These are phyloP conservation scores for Salminus brasiliensis DNA, from an alignment of 2,113 vertebrate genomes.

Conservation along the genomic window DNA sequence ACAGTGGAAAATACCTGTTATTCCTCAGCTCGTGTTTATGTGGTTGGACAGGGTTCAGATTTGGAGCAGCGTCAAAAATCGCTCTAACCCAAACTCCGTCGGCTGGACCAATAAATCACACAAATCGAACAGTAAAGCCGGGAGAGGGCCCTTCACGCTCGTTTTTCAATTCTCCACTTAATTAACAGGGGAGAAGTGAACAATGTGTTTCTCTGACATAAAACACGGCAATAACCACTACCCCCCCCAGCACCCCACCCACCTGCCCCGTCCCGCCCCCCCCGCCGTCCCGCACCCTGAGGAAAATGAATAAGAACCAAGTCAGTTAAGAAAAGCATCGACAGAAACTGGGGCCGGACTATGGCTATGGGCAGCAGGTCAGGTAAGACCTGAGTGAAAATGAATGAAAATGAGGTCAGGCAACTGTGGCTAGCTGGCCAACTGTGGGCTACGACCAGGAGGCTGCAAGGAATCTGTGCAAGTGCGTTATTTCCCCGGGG, in stretches of 20 bases:
- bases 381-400: background rate
- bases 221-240: slow-evolving; percentile 31
- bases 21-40: slow-evolving; percentile 56
- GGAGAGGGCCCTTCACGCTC: background rate
- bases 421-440: too few species aligned
- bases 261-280: too few species aligned
- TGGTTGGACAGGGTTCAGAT: slow-evolving; percentile 51
- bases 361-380: background rate
- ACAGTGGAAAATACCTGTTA: slow-evolving; percentile 62
- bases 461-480: too few species aligned
- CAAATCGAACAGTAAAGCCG: slow-evolving; percentile 45
- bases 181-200: slow-evolving; percentile 46
- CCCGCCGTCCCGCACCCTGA: too few species aligned
- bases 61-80: slow-evolving; percentile 49
- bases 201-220: slow-evolving; percentile 29
- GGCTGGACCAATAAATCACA: slow-evolving; percentile 51
- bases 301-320: slow-evolving; percentile 31
- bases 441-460: too few species aligned
- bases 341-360: slow-evolving; percentile 11
- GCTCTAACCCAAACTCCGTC: slow-evolving; percentile 49
- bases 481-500: too few species aligned
- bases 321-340: background rate
- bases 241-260: too few species aligned
- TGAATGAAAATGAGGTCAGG: too few species aligned
- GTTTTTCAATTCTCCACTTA: slow-evolving; percentile 38